Percentiles rank a stretch among this genome's conserved stretches.
phyloP scores from a whole-genome alignment of 2,113 vertebrate genomes.

The Pelvicachromis taeniatus region DNA sequence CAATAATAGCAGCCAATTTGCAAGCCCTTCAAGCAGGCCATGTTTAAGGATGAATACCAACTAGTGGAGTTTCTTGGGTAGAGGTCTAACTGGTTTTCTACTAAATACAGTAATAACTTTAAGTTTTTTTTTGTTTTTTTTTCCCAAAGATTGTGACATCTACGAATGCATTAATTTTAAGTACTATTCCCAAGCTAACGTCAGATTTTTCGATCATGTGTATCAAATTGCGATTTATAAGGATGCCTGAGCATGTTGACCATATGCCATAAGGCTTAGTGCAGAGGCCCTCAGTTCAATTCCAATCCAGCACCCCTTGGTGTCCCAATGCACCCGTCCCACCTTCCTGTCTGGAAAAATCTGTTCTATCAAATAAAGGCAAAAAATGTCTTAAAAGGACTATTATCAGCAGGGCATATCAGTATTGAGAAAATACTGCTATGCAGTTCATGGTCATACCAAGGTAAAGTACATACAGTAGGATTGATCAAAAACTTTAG shows the following conservation, averaged over 20 bases:
- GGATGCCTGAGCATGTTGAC: not conserved
- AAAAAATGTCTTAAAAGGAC: not conserved
- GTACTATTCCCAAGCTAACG: not conserved
- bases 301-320: not conserved
- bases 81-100: not conserved
- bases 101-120: not conserved
- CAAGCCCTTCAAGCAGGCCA: not conserved
- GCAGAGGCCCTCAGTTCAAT: not conserved
- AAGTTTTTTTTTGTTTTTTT: rapidly evolving
- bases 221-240: not conserved
- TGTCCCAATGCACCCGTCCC: not conserved
- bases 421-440: not conserved
- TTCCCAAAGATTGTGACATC: not conserved
- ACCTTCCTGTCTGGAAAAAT: not conserved
- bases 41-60: not conserved
- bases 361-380: not conserved
- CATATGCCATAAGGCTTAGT: not conserved
- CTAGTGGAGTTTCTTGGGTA: not conserved
- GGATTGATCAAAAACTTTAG: not conserved
- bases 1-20: not conserved
- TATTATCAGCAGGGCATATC: not conserved
- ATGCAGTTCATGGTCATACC: not conserved
- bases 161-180: not conserved
- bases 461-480: not conserved
- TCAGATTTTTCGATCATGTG: not conserved